Base-by-base conservation (phyloP, 2,888 invertebrate genomes). In the Mellilla xanthometata region DNA sequence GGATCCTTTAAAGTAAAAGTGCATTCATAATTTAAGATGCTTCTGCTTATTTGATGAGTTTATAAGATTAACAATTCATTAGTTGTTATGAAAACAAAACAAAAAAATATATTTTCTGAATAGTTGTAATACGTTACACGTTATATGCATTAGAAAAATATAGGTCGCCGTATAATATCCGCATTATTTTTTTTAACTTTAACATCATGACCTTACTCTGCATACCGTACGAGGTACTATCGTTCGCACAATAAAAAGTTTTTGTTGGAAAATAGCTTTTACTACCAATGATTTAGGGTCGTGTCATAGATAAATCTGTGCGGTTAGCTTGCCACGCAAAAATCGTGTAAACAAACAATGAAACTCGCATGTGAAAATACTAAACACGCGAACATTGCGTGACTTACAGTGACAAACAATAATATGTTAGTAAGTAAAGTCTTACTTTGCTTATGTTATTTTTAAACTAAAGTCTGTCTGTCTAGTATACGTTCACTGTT, bases 291-390 rank as follows among this genome's bases (percentile, higher is more conserved):
- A 43, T 39, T 52, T 55, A 55, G 31, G 39, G 51, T 49, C 38
- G 35, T 15, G 33, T 34, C 15, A 41, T 36, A 45, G 39, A 52
- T 50, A 53, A 52, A 52, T 53, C 47, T 38, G 35, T 46, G 45
- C 33, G 48, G 52, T 52, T 15, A 30, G 47, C 30, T 41, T 29
- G 29, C 55, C 49, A 54, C 53, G 52, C 55, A 55, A 57, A 54
- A 55, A 55, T 52, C 40, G 39, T 48, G 56, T 52, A 53, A 39
- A 41, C 46, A 43, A 43, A 35, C 52, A 54, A 52, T 52, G 52
- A 53, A 56, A 45, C 50, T 49, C 41, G 56, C 51, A 57, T 48
- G 51, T 52, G 33, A 39, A 54, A 49, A 52, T 47, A 54, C 50
- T 22, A 27, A 43, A 35, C 56, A 54, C 44, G 53, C 52, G 23